Evolutionary conservation across 1,140 invertebrate genomes (phyloP).

Genomic region (Bombus sibiricus): DNA sequence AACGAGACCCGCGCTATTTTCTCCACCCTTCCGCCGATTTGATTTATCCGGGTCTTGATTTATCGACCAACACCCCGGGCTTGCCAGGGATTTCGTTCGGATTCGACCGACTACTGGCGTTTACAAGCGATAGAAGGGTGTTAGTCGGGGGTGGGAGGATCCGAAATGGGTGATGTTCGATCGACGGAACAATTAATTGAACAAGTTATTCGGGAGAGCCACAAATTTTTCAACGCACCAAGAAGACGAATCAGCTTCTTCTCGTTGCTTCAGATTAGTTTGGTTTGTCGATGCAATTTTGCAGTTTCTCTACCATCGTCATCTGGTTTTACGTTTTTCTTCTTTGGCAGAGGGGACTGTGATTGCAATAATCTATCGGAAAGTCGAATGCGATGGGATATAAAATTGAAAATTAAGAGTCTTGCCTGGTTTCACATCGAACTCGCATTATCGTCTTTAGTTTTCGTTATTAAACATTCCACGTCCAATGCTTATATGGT

Average conservation of each 20-base stretch:
- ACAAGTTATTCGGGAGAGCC: background rate
- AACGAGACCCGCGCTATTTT: conserved; percentile 4
- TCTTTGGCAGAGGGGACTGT: background rate
- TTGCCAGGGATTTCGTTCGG: conserved; percentile 18
- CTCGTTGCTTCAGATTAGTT: too few relatives aligned
- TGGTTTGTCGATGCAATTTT: background rate
- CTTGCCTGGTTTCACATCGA: background rate
- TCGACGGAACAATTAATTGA: conserved; percentile 41
- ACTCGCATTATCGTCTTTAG: background rate
- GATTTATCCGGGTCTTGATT: conserved; percentile 47
- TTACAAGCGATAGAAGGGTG: conserved; percentile 25
- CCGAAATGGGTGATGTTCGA: background rate
- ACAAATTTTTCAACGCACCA: conserved; percentile 28
- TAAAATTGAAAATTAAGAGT: background rate
- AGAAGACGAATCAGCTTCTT: background rate
- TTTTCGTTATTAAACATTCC: background rate
- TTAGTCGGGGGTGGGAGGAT: background rate
- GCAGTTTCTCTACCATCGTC: background rate
- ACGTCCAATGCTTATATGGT: background rate
- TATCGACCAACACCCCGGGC: conserved; percentile 14
- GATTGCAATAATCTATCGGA: background rate
- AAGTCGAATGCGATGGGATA: background rate
- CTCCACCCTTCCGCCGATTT: conserved; percentile 35
- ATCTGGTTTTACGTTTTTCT: background rate
- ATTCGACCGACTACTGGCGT: conserved; percentile 24